Conservation (phyloP, 2,113 vertebrate genomes). For the Stercorarius parasiticus region DNA sequence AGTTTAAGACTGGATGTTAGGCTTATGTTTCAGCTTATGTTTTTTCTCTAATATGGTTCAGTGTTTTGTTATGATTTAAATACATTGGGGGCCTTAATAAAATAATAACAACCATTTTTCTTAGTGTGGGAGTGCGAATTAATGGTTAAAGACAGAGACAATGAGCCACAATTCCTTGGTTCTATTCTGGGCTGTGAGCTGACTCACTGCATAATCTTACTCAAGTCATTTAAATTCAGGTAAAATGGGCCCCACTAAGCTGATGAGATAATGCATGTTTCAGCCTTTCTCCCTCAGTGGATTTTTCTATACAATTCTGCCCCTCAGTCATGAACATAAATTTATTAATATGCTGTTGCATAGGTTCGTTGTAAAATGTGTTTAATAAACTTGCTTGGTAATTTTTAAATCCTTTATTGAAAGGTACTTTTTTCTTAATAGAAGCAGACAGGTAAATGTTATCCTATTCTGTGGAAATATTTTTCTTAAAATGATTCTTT, state of each 20-base stretch:
- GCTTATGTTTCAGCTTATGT: background rate
- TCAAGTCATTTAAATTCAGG: constrained; percentile 35
- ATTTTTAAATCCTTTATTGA: background rate
- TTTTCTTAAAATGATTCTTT: background rate
- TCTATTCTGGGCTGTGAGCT: constrained; percentile 45
- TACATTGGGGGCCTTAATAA: background rate
- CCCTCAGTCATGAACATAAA: background rate
- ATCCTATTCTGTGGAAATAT: background rate
- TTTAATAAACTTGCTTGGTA: background rate
- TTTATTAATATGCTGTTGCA: background rate
- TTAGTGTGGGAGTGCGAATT: background rate
- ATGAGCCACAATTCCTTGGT: background rate
- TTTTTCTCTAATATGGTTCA: background rate
- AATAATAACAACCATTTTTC: background rate
- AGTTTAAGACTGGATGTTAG: background rate
- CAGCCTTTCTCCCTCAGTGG: background rate
- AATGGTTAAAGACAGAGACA: constrained; percentile 29
- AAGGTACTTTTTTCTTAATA: background rate
- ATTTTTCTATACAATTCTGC: background rate
- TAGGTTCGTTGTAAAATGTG: background rate
- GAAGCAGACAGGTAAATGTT: background rate
- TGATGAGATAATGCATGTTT: background rate
- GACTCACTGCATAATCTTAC: constrained; percentile 51
- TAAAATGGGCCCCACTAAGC: constrained; percentile 2
- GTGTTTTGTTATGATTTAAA: background rate